phyloP scores from a whole-genome alignment of 2,888 invertebrate species.

The Lamproptera curius region DNA sequence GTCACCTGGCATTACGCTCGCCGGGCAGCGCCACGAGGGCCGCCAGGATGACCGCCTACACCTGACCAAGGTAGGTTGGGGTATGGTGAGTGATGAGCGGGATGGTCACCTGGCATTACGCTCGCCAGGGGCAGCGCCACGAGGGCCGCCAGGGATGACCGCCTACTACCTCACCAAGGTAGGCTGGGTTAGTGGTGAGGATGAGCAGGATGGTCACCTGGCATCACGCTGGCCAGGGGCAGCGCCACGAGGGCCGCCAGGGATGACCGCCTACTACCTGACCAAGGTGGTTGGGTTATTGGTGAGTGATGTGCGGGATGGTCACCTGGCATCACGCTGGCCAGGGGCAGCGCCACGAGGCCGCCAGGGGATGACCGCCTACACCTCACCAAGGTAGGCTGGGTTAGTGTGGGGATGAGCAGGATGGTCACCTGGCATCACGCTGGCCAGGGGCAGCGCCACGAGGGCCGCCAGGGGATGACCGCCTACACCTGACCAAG shows the following conservation, averaged over 20 bases:
- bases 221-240: slow-evolving; percentile 77
- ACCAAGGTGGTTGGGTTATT: slow-evolving; percentile 78
- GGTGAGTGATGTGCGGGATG: too few relatives aligned
- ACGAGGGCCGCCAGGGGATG: slow-evolving; percentile 78
- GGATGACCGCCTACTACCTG: slow-evolving; percentile 98
- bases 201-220: too few relatives aligned
- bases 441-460: slow-evolving; percentile 82
- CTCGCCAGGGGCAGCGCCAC: slow-evolving; percentile 89
- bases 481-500: too few relatives aligned
- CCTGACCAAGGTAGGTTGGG: slow-evolving; percentile 81
- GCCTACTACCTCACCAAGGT: neutral
- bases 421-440: too few relatives aligned
- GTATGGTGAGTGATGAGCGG: too few relatives aligned
- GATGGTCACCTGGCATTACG: slow-evolving; percentile 56
- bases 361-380: neutral
- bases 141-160: slow-evolving; percentile 90
- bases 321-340: too few relatives aligned
- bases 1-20: too few relatives aligned
- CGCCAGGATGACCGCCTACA: too few relatives aligned
- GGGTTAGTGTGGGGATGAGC: too few relatives aligned
- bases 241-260: slow-evolving; percentile 94
- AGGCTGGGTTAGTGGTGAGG: too few relatives aligned
- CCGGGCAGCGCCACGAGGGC: too few relatives aligned
- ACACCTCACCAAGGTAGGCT: neutral
- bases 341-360: slow-evolving; percentile 91